Percentiles rank a stretch among this genome's conserved stretches.
phyloP scores from a whole-genome alignment of 2,113 vertebrate species.

The Eptesicus fuscus region DNA sequence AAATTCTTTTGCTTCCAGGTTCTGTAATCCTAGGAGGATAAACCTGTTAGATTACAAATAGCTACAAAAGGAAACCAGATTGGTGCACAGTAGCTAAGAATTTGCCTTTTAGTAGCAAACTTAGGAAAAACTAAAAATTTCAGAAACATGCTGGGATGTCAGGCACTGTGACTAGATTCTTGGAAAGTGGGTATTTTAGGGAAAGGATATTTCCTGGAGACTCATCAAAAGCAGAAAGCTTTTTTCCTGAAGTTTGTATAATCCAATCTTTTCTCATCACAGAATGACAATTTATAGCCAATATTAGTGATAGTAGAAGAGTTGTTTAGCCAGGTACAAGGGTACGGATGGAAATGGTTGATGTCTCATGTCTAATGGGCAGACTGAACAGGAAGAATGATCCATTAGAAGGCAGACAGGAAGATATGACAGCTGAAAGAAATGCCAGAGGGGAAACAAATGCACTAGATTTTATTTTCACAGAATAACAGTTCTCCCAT shows the following conservation, averaged over 20 bases:
- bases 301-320: neutral
- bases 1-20: neutral
- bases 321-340: neutral
- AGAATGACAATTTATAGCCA: neutral
- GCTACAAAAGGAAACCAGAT: neutral
- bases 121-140: neutral
- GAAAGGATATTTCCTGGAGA: neutral
- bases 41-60: neutral
- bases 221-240: neutral
- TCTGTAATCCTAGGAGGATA: neutral
- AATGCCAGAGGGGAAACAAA: constrained; percentile 14
- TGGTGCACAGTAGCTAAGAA: neutral
- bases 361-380: neutral
- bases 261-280: neutral
- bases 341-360: neutral
- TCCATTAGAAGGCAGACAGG: neutral
- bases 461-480: neutral
- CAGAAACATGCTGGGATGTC: neutral
- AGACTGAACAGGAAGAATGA: neutral
- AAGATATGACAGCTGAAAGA: constrained; percentile 2
- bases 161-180: neutral
- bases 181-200: neutral
- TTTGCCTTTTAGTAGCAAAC: neutral
- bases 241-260: neutral
- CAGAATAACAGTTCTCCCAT: neutral